These are phyloP conservation scores for Perccottus glenii DNA, from an alignment of 2,113 vertebrate genomes.

Conservation along the genomic window DNA sequence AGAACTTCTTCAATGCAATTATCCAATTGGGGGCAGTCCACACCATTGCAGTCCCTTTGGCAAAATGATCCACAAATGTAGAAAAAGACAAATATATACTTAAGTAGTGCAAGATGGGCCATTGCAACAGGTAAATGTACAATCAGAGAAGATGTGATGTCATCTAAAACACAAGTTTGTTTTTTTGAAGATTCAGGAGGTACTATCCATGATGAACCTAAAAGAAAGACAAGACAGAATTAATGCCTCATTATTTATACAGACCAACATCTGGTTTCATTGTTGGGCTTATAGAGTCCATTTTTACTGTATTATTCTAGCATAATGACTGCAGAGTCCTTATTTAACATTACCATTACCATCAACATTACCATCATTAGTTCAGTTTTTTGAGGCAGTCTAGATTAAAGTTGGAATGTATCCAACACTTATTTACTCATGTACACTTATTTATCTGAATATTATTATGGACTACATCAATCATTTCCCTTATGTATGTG, in stretches of 20 bases:
- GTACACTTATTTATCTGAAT: background rate
- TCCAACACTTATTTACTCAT: constrained; percentile 13
- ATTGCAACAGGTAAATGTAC: constrained; percentile 50
- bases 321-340: constrained; percentile 23
- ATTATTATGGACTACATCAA: too few relatives aligned
- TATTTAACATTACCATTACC: constrained; percentile 36
- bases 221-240: constrained; percentile 32
- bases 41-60: constrained; percentile 85
- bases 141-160: constrained; percentile 19
- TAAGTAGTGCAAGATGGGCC: constrained; percentile 54
- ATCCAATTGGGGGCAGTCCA: constrained; percentile 82
- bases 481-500: too few relatives aligned
- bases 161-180: constrained; percentile 17
- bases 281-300: constrained; percentile 47
- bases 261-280: constrained; percentile 79
- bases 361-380: constrained; percentile 33
- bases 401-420: constrained; percentile 29
- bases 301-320: constrained; percentile 37
- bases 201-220: constrained; percentile 39
- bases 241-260: constrained; percentile 75
- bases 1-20: constrained; percentile 89
- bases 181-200: constrained; percentile 37
- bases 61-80: constrained; percentile 29
- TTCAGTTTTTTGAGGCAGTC: constrained; percentile 2
- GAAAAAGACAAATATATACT: constrained; percentile 62